Conservation (phyloP, 2,888 invertebrate species). For the Cheilosia urbana region DNA sequence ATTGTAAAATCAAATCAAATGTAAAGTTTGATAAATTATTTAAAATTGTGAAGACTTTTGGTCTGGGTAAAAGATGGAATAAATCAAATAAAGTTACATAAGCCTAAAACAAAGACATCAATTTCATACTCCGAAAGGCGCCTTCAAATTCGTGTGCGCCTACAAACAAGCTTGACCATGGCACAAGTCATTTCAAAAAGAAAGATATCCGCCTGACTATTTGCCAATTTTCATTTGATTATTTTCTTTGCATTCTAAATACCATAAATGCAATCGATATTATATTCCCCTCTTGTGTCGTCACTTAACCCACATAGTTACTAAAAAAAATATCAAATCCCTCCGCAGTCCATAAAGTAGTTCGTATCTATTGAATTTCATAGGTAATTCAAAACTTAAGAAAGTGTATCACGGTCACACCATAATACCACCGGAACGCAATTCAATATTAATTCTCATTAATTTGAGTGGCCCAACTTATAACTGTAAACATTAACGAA, state of each 20-base stretch:
- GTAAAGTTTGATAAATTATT: no score
- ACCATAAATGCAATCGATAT: conserved; percentile 38
- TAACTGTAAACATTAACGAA: conserved; percentile 22
- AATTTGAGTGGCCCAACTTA: conserved; percentile 23
- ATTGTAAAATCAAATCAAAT: no score
- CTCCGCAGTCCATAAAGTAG: conserved; percentile 43
- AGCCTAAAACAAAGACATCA: not conserved
- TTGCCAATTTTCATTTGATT: conserved; percentile 18
- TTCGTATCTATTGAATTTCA: conserved; percentile 30
- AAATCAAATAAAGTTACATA: no score
- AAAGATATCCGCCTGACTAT: conserved; percentile 3
- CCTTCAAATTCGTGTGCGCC: not conserved
- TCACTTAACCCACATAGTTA: conserved; percentile 46
- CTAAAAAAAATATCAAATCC: conserved; percentile 10
- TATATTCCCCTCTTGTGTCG: conserved; percentile 21
- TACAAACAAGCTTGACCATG: not conserved
- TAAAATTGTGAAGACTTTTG: no score
- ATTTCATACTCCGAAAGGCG: not conserved
- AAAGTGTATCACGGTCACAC: conserved; percentile 8
- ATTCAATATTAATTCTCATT: conserved; percentile 16
- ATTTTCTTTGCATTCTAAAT: conserved; percentile 25
- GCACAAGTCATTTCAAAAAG: conserved; percentile 4
- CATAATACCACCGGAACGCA: conserved; percentile 4
- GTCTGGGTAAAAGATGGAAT: no score
- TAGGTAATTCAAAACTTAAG: conserved; percentile 23